Evolutionary conservation across 2,888 invertebrate species (phyloP).

Genomic region (Heliconius ismenius): DNA sequence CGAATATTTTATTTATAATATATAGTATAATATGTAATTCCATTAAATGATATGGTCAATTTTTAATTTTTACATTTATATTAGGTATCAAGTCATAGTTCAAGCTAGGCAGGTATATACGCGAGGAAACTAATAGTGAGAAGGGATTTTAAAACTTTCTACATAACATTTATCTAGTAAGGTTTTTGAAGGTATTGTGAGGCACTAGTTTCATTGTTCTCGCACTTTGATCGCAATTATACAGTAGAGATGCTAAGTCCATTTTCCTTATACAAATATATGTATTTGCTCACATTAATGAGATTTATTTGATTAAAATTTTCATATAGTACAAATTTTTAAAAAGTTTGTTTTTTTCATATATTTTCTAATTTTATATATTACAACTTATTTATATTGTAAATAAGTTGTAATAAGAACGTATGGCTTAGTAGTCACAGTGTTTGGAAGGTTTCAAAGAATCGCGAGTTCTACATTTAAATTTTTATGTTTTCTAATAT

Average conservation of each 20-base stretch:
- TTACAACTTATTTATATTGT: neutral
- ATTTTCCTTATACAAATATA: constrained; percentile 1
- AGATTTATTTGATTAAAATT: neutral
- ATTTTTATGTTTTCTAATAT: too few relatives aligned
- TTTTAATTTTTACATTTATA: constrained; percentile 62
- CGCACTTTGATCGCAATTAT: constrained; percentile 28
- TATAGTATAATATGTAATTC: neutral
- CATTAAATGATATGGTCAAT: neutral
- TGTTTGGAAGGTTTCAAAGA: too few relatives aligned
- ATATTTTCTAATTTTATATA: neutral
- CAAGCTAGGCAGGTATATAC: constrained; percentile 80
- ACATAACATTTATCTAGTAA: constrained; percentile 59
- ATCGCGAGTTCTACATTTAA: too few relatives aligned
- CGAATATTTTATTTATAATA: neutral
- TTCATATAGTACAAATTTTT: too few relatives aligned
- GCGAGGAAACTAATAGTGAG: constrained; percentile 73
- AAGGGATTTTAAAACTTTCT: constrained; percentile 68
- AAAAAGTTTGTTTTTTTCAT: too few relatives aligned
- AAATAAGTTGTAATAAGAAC: too few relatives aligned
- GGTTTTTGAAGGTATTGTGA: constrained; percentile 74
- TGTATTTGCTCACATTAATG: neutral
- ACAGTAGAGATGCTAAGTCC: constrained; percentile 15
- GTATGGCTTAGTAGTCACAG: too few relatives aligned
- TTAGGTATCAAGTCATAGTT: constrained; percentile 77
- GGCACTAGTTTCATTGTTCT: constrained; percentile 59